Evolutionary conservation across 1,140 invertebrate genomes (phyloP).

Genomic region (Conopomorpha cramerella): DNA sequence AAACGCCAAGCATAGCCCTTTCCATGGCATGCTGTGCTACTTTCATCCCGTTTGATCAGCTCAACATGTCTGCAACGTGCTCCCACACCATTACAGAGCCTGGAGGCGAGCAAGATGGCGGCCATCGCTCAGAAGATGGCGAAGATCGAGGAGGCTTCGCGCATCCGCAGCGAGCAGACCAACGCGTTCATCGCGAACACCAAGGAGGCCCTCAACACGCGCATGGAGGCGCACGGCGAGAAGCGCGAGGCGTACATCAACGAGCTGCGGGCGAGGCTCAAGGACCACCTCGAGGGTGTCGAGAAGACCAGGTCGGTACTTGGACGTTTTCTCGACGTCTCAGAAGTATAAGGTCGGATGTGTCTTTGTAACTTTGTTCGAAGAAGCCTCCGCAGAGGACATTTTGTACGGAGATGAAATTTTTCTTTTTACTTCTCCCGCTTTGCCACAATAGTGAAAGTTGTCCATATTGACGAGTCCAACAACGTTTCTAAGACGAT

Average conservation of each 20-base stretch:
- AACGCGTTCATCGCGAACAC: slow-evolving; percentile 81
- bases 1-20: too few relatives aligned
- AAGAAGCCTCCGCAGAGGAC: too few relatives aligned
- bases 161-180: slow-evolving; percentile 86
- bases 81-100: slow-evolving; percentile 63
- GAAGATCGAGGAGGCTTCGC: slow-evolving; percentile 87
- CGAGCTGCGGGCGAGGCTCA: slow-evolving; percentile 83
- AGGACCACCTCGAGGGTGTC: slow-evolving; percentile 81
- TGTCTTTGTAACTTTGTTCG: not conserved
- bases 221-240: slow-evolving; percentile 86
- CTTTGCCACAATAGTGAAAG: too few relatives aligned
- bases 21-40: too few relatives aligned
- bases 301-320: slow-evolving; percentile 76
- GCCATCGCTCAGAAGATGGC: slow-evolving; percentile 78
- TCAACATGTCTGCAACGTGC: not conserved
- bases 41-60: not conserved
- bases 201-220: slow-evolving; percentile 84
- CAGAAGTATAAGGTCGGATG: not conserved
- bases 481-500: too few relatives aligned
- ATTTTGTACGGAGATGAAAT: too few relatives aligned
- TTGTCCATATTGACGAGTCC: too few relatives aligned
- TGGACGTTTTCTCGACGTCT: not conserved
- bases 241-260: slow-evolving; percentile 88
- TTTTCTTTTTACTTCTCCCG: too few relatives aligned
- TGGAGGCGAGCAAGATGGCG: slow-evolving; percentile 84